Evolutionary conservation across 2,888 invertebrate genomes (phyloP).

Genomic region (Taphrorychus bicolor): DNA sequence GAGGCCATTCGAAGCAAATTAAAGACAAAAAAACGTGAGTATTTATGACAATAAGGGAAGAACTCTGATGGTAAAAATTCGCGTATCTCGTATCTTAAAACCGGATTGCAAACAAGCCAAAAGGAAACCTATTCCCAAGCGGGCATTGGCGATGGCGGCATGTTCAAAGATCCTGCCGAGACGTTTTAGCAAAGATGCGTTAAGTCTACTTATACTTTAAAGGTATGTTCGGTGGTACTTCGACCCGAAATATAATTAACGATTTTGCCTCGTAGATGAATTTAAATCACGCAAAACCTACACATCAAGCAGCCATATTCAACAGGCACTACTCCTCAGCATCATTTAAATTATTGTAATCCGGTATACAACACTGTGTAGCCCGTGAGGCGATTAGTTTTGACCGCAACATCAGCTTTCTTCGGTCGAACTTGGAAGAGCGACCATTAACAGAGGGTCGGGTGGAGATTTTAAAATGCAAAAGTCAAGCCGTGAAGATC

Average conservation of each 20-base stretch:
- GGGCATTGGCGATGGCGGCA: conserved; percentile 15
- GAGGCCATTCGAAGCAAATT: no score
- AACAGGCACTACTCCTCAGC: neutral
- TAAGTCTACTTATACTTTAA: neutral
- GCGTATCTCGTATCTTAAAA: conserved; percentile 8
- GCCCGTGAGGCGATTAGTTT: conserved; percentile 9
- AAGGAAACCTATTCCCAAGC: conserved; percentile 25
- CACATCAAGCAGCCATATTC: neutral
- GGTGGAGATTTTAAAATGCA: conserved; percentile 32
- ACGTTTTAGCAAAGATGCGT: conserved; percentile 16
- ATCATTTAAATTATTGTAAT: no score
- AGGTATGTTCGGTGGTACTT: no score
- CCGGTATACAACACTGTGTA: conserved; percentile 1
- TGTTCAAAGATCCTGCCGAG: conserved; percentile 14
- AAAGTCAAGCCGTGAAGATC: conserved; percentile 44
- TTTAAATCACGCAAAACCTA: neutral
- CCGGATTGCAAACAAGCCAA: conserved; percentile 28
- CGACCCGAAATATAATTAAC: neutral
- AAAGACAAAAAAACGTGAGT: neutral
- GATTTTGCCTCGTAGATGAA: neutral
- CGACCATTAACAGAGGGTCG: conserved; percentile 14
- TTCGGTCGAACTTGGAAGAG: conserved; percentile 7
- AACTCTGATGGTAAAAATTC: neutral
- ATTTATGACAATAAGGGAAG: neutral
- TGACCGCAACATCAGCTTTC: conserved; percentile 25